Evolutionary conservation across 2,888 invertebrate genomes (phyloP).

Genomic region (Fissipunctia ypsillon): DNA sequence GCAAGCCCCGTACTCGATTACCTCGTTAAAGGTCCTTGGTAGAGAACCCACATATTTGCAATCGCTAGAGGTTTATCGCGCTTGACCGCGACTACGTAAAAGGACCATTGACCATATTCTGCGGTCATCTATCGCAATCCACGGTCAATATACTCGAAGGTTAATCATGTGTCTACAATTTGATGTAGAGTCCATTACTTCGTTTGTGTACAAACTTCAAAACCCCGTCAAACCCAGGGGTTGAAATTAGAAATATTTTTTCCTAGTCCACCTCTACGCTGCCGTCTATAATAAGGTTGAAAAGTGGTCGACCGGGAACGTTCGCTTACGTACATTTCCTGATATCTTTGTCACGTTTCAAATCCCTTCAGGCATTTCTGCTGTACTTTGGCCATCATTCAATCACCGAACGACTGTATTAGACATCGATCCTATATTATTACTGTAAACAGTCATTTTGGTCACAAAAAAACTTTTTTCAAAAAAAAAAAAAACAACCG

Average conservation of each 20-base stretch:
- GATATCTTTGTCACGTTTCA: not conserved
- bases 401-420: not conserved
- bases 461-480: too few species aligned
- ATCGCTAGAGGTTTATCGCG: not conserved
- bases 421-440: not conserved
- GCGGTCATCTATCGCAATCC: not conserved
- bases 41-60: conserved; percentile 8
- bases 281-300: not conserved
- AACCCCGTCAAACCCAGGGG: not conserved
- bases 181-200: not conserved
- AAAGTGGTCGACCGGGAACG: too few species aligned
- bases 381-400: not conserved
- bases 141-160: not conserved
- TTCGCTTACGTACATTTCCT: not conserved
- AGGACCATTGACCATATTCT: conserved; percentile 24
- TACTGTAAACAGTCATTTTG: not conserved
- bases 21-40: conserved; percentile 27
- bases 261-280: not conserved
- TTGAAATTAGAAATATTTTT: not conserved
- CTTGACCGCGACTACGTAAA: conserved; percentile 26
- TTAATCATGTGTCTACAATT: not conserved
- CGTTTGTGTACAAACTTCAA: not conserved
- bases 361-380: not conserved
- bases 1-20: conserved; percentile 14
- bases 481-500: too few species aligned